Evolutionary conservation across 2,113 vertebrate species (phyloP).

Genomic region (Formicarius rufipectus): DNA sequence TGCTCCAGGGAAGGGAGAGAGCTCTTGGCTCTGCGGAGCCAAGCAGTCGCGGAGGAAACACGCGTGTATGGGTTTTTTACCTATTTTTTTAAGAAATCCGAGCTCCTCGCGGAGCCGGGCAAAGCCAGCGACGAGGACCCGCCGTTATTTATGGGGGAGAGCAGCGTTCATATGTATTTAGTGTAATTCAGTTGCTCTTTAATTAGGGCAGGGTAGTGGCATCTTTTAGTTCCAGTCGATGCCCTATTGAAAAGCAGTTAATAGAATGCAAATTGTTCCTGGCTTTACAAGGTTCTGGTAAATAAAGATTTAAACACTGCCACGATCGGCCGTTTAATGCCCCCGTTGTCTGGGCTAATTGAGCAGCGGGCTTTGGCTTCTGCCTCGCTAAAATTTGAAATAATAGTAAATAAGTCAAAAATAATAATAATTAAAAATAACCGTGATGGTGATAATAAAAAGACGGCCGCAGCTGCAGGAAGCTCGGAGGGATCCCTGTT

Average conservation of each 20-base stretch:
- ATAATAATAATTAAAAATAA: not conserved
- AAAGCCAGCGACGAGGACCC: not conserved
- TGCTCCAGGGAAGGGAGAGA: not conserved
- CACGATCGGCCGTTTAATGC: slow-evolving; percentile 88
- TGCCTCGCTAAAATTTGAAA: slow-evolving; percentile 60
- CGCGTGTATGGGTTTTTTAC: not conserved
- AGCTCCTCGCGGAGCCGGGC: not conserved
- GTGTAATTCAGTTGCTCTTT: slow-evolving; percentile 87
- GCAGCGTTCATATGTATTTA: slow-evolving; percentile 66
- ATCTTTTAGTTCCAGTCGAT: slow-evolving; percentile 98
- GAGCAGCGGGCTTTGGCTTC: slow-evolving; percentile 81
- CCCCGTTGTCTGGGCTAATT: slow-evolving; percentile 89
- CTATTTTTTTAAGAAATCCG: not conserved
- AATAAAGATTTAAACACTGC: slow-evolving; percentile 96
- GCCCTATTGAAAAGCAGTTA: slow-evolving; percentile 95
- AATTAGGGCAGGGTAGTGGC: slow-evolving; percentile 88
- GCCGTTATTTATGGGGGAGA: slow-evolving; percentile 63
- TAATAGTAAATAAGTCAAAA: not conserved
- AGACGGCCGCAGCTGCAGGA: not conserved
- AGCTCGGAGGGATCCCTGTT: not conserved
- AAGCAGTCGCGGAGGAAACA: not conserved
- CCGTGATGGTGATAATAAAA: not conserved
- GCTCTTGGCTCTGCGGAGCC: not conserved
- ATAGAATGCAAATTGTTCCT: slow-evolving; percentile 95
- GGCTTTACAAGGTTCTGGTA: slow-evolving; percentile 91